These are phyloP conservation scores for Alces alces DNA, from an alignment of 2,113 vertebrate species.

Conservation along the genomic window DNA sequence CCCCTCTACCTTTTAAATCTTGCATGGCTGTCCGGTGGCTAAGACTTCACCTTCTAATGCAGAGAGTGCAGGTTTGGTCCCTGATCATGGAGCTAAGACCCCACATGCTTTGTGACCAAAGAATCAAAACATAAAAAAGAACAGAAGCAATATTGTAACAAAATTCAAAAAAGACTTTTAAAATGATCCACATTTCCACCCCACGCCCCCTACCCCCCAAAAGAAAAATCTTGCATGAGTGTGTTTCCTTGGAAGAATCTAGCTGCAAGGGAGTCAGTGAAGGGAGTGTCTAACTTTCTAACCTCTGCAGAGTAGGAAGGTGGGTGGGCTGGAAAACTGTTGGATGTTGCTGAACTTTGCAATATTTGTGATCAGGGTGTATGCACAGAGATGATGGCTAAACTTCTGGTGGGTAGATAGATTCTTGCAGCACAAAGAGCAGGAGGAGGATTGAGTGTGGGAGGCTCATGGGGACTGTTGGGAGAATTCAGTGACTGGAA, in stretches of 20 bases:
- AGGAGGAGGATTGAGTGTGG: neutral
- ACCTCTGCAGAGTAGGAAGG: neutral
- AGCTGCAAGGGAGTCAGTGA: constrained; percentile 18
- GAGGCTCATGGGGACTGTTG: neutral
- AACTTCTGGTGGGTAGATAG: neutral
- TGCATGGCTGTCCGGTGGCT: neutral
- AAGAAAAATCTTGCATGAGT: neutral
- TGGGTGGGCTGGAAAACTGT: neutral
- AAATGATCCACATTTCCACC: neutral
- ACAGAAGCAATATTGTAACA: neutral
- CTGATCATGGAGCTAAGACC: neutral
- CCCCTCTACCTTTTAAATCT: neutral
- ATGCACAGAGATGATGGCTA: neutral
- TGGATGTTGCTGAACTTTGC: neutral
- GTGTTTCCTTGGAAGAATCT: neutral
- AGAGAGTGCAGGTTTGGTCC: neutral
- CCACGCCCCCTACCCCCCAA: accelerated
- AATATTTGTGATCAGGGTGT: neutral
- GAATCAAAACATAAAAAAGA: neutral
- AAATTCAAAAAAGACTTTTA: neutral
- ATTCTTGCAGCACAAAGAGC: neutral
- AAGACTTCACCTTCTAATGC: neutral
- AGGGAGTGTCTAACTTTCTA: neutral
- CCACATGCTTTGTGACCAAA: neutral
- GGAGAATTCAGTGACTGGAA: neutral